Conservation (phyloP, 35 echinoderm and acorn worm genomes). For the Apostichopus parvimensis region DNA sequence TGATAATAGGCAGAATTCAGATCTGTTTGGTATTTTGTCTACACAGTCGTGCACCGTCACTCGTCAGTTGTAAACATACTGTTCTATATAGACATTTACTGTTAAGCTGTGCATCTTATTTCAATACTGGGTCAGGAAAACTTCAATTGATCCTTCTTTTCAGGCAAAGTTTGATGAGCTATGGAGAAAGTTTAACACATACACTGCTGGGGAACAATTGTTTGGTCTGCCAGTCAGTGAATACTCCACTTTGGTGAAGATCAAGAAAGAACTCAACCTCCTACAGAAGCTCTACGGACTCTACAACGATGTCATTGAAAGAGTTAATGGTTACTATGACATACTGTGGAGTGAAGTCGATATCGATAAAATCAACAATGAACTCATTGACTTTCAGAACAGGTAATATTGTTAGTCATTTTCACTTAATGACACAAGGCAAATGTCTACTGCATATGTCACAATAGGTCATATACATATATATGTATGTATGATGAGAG, state of each 20-base stretch:
- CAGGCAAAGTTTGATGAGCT: slow-evolving; percentile 96
- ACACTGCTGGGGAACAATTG: slow-evolving; percentile 93
- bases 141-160: neutral
- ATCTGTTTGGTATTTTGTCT: too few species aligned
- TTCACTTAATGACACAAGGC: too few species aligned
- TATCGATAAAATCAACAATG: slow-evolving; percentile 97
- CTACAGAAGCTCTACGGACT: slow-evolving; percentile 95
- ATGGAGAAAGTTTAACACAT: slow-evolving; percentile 89
- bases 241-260: slow-evolving; percentile 56
- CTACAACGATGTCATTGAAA: slow-evolving; percentile 93
- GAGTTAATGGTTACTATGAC: slow-evolving; percentile 98
- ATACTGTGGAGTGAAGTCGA: slow-evolving; percentile 97
- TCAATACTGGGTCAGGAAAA: too few species aligned
- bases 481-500: too few species aligned
- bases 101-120: too few species aligned
- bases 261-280: slow-evolving; percentile 97
- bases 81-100: too few species aligned
- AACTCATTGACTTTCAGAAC: slow-evolving; percentile 95
- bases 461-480: too few species aligned
- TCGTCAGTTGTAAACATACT: too few species aligned
- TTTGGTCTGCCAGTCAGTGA: slow-evolving; percentile 94
- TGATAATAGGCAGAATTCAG: too few species aligned
- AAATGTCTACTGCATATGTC: too few species aligned
- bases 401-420: slow-evolving; percentile 53
- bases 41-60: too few species aligned